These are phyloP conservation scores for Martes martes DNA, from an alignment of 2,113 vertebrate species.

Conservation along the genomic window DNA sequence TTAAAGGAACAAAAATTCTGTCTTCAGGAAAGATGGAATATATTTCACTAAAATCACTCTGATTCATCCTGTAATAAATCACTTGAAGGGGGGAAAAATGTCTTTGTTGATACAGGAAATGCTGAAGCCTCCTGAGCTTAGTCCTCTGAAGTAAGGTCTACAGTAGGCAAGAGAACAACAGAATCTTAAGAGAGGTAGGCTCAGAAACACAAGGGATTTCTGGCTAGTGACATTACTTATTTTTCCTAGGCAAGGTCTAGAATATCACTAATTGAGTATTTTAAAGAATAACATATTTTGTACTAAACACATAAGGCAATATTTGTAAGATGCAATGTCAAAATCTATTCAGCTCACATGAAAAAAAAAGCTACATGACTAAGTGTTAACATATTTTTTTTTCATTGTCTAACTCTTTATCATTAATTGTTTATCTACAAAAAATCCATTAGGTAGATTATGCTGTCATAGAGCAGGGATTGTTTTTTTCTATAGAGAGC, in stretches of 20 bases:
- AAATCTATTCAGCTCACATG: background rate
- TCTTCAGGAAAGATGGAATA: slow-evolving; percentile 77
- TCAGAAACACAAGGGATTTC: background rate
- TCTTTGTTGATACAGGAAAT: slow-evolving; percentile 66
- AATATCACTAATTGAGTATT: background rate
- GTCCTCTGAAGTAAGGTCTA: slow-evolving; percentile 43
- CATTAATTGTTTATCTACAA: background rate
- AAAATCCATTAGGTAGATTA: background rate
- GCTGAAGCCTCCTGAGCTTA: slow-evolving; percentile 51
- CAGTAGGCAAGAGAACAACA: background rate
- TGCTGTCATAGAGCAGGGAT: fast-evolving
- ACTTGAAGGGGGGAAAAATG: slow-evolving; percentile 69
- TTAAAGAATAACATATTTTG: background rate
- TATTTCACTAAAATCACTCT: slow-evolving; percentile 75
- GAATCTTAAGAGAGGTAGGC: background rate
- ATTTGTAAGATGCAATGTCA: background rate
- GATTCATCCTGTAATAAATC: slow-evolving; percentile 64
- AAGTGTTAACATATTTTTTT: background rate
- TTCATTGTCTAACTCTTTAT: background rate
- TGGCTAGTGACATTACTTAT: background rate
- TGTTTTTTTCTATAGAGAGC: background rate
- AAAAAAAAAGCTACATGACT: background rate
- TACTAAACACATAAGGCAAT: background rate
- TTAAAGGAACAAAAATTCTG: slow-evolving; percentile 77
- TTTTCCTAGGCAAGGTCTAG: background rate